Evolutionary conservation across 2,113 vertebrate genomes (phyloP).

Genomic region (Prochilodus magdalenae): DNA sequence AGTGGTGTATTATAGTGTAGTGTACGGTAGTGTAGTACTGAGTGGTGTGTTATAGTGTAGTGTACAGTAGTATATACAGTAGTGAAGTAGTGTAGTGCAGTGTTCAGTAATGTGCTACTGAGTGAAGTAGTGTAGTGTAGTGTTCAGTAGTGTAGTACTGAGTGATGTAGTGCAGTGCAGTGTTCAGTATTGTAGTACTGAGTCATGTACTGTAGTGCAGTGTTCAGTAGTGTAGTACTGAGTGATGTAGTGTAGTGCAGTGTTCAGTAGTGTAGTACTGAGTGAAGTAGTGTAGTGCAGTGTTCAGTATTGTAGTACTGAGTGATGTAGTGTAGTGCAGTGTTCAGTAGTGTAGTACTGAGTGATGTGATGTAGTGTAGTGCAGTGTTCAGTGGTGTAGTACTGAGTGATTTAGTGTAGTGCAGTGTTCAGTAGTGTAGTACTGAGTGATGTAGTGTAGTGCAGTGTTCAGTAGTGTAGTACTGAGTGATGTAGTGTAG

Average conservation of each 20-base stretch:
- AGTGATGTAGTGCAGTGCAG: background rate
- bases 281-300: background rate
- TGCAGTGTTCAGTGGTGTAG: background rate
- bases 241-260: background rate
- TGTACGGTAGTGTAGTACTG: background rate
- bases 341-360: background rate
- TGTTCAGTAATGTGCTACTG: background rate
- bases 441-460: background rate
- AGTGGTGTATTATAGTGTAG: background rate
- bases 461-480: background rate
- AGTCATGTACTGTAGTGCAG: background rate
- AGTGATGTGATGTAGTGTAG: background rate
- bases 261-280: background rate
- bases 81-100: background rate
- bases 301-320: background rate
- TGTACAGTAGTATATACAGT: background rate
- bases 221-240: no score
- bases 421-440: background rate
- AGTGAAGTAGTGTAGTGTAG: background rate
- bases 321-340: background rate
- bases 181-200: no score
- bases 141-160: background rate
- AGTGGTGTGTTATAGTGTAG: background rate
- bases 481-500: background rate
- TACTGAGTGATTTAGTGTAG: background rate